Evolutionary conservation across 2,113 vertebrate species (phyloP).

Genomic region (Mormoops blainvillei): DNA sequence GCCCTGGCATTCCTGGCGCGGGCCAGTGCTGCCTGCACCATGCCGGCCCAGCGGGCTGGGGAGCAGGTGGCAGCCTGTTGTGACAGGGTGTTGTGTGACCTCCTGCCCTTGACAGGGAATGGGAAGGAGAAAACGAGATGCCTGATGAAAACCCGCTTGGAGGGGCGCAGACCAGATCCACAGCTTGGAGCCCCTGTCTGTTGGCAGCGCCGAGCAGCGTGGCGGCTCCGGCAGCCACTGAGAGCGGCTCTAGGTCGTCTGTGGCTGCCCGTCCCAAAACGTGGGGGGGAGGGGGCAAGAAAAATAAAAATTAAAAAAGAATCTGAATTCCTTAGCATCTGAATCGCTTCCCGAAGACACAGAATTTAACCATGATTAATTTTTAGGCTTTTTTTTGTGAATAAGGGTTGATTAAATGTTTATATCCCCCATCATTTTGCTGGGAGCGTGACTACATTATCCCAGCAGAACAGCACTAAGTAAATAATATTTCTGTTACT

Average conservation of each 20-base stretch:
- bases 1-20: not conserved
- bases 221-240: conserved; percentile 60
- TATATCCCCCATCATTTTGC: conserved; percentile 77
- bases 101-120: conserved; percentile 63
- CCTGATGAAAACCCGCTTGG: conserved; percentile 35
- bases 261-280: conserved; percentile 40
- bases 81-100: conserved; percentile 57
- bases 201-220: conserved; percentile 54
- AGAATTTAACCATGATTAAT: conserved; percentile 79
- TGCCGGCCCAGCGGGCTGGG: not conserved
- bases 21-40: not conserved
- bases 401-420: conserved; percentile 78
- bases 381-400: conserved; percentile 75
- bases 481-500: conserved; percentile 72
- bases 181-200: conserved; percentile 69
- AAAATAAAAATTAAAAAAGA: conserved; percentile 68
- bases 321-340: conserved; percentile 76
- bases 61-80: conserved; percentile 59
- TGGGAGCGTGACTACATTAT: conserved; percentile 76
- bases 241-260: conserved; percentile 67
- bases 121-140: conserved; percentile 56
- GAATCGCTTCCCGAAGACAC: conserved; percentile 77
- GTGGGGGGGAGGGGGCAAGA: not conserved
- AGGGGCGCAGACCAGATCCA: conserved; percentile 60
- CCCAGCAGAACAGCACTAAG: conserved; percentile 68